These are phyloP conservation scores for Amphimallon solstitiale DNA, from an alignment of 2,888 invertebrate species.

Conservation along the genomic window DNA sequence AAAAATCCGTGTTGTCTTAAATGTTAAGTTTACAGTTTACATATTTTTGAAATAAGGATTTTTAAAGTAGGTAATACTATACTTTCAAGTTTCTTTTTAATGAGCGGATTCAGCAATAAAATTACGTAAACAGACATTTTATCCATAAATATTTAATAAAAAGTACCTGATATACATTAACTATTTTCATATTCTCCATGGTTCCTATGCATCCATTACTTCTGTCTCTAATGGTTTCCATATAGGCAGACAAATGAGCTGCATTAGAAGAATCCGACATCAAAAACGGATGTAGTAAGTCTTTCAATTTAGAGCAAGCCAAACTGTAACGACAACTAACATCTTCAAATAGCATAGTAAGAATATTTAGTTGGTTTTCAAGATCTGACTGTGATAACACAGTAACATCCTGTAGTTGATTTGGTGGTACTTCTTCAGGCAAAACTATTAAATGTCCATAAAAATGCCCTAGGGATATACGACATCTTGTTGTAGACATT, in stretches of 20 bases:
- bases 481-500: constrained; percentile 89
- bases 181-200: constrained; percentile 64
- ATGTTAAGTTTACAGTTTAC: no score
- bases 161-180: constrained; percentile 65
- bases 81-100: no score
- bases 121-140: no score
- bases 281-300: constrained; percentile 79
- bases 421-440: constrained; percentile 65
- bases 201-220: constrained; percentile 49
- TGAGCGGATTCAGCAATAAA: no score
- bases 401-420: constrained; percentile 56
- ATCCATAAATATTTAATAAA: background rate
- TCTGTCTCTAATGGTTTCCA: constrained; percentile 66
- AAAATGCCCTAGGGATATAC: constrained; percentile 92
- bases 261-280: constrained; percentile 84
- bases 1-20: no score
- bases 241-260: constrained; percentile 85
- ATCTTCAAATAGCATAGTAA: constrained; percentile 80
- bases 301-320: constrained; percentile 85
- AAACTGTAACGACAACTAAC: constrained; percentile 84
- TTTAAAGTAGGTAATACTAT: no score
- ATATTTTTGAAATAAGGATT: no score
- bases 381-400: constrained; percentile 58
- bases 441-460: constrained; percentile 89
- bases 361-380: constrained; percentile 71